These are phyloP conservation scores for Petromus typicus DNA, from an alignment of 2,113 vertebrate genomes.

Conservation along the genomic window DNA sequence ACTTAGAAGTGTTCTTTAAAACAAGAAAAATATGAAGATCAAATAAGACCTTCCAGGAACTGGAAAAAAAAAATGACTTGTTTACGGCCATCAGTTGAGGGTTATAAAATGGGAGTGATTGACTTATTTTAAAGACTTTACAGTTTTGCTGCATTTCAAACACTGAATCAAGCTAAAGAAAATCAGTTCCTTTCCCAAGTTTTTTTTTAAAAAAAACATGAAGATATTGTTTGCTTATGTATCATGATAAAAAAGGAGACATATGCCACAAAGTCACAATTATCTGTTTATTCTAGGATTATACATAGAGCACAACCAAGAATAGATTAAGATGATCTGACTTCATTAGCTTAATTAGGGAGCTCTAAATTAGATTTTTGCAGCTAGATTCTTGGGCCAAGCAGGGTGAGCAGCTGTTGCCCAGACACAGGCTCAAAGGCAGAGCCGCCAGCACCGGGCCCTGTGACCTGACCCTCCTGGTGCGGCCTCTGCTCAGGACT, in stretches of 20 bases:
- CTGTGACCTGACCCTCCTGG: neutral
- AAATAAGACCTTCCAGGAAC: neutral
- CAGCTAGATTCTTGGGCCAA: constrained; percentile 76
- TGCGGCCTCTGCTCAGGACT: neutral
- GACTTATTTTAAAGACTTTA: constrained; percentile 18
- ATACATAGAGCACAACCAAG: constrained; percentile 74
- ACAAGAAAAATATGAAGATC: neutral
- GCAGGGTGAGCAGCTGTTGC: constrained; percentile 73
- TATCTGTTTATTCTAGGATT: constrained; percentile 81
- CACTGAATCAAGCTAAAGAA: neutral
- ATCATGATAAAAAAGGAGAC: constrained; percentile 54
- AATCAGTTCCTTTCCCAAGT: constrained; percentile 39
- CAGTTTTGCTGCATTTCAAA: neutral
- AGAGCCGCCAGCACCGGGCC: neutral
- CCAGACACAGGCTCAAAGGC: constrained; percentile 46
- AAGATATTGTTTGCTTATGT: constrained; percentile 68
- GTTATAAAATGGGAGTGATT: neutral
- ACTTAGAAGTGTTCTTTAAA: constrained; percentile 19
- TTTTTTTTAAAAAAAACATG: constrained; percentile 40
- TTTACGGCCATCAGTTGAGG: neutral
- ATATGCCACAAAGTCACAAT: constrained; percentile 72
- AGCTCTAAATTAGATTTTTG: constrained; percentile 81
- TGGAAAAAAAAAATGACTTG: neutral
- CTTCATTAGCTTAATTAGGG: constrained; percentile 80
- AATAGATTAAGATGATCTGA: constrained; percentile 82